phyloP scores from a whole-genome alignment of 2,888 invertebrate genomes.

The Cantharis nigra region DNA sequence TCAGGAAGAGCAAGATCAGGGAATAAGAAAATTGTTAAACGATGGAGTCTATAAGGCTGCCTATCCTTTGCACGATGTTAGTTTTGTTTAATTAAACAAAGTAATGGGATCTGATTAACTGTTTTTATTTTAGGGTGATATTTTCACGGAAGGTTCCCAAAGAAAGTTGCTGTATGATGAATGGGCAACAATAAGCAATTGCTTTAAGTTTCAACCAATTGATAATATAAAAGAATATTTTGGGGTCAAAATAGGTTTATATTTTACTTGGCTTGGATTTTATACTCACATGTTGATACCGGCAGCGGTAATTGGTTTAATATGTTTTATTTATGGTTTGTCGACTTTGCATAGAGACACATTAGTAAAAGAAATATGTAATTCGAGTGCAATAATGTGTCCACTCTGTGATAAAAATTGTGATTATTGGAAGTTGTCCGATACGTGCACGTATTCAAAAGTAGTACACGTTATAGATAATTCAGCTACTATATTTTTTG shows the following conservation, averaged over 20 bases:
- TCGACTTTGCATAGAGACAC: constrained; percentile 57
- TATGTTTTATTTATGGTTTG: constrained; percentile 68
- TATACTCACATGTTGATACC: constrained; percentile 84
- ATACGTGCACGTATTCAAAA: constrained; percentile 73
- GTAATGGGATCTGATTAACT: neutral
- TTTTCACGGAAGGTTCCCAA: constrained; percentile 56
- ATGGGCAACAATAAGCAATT: constrained; percentile 73
- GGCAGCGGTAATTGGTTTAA: constrained; percentile 68
- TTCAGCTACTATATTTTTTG: constrained; percentile 76
- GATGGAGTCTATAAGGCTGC: constrained; percentile 71
- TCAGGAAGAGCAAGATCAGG: constrained; percentile 62
- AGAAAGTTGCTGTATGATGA: constrained; percentile 65
- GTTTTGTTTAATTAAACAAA: constrained; percentile 32
- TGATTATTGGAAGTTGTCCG: constrained; percentile 73
- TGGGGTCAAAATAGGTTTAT: constrained; percentile 76
- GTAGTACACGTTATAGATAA: constrained; percentile 84
- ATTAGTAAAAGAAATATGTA: constrained; percentile 64
- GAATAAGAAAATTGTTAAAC: constrained; percentile 69
- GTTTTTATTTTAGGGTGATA: constrained; percentile 59
- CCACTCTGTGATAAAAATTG: constrained; percentile 79
- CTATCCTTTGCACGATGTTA: constrained; percentile 78
- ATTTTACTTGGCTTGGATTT: constrained; percentile 86
- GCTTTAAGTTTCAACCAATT: constrained; percentile 75
- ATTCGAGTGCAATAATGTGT: constrained; percentile 72
- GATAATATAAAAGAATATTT: constrained; percentile 79